These are phyloP conservation scores for Germaria angustata DNA, from an alignment of 2,888 invertebrate genomes.

Conservation along the genomic window DNA sequence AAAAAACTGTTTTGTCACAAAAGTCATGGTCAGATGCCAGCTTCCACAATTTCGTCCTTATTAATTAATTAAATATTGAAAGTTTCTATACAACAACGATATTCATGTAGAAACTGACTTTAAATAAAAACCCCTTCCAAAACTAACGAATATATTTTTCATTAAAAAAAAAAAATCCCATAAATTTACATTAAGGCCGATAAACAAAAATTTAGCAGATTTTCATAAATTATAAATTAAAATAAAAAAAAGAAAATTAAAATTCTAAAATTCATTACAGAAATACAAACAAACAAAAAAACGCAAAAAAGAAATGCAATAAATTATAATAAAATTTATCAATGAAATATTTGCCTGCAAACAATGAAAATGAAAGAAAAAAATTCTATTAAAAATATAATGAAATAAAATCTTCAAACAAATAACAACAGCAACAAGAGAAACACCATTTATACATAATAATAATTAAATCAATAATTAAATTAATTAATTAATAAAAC, in stretches of 20 bases:
- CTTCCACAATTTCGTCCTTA: too few relatives aligned
- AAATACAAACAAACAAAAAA: background rate
- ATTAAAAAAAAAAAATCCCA: conserved; percentile 7
- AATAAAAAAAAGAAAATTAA: background rate
- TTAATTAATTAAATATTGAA: too few relatives aligned
- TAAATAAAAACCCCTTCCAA: background rate
- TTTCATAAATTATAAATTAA: conserved; percentile 54
- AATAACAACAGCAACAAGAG: conserved; percentile 51
- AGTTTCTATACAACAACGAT: too few relatives aligned
- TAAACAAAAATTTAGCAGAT: conserved; percentile 53
- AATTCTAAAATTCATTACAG: conserved; percentile 40
- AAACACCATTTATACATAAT: conserved; percentile 62
- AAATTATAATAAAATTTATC: conserved; percentile 49
- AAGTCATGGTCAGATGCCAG: too few relatives aligned
- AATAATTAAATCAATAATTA: conserved; percentile 41
- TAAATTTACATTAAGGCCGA: conserved; percentile 1
- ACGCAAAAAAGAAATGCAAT: background rate
- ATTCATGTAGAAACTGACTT: too few relatives aligned
- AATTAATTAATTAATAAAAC: conserved; percentile 18
- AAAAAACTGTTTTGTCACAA: too few relatives aligned
- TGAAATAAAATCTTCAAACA: conserved; percentile 39
- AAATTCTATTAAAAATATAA: conserved; percentile 11
- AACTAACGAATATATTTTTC: too few relatives aligned
- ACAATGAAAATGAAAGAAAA: conserved; percentile 19
- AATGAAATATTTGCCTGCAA: conserved; percentile 53